Evolutionary conservation across 2,113 vertebrate species (phyloP), one percentile per base, ranked within the genome.

Genomic region (Athene noctua): DNA sequence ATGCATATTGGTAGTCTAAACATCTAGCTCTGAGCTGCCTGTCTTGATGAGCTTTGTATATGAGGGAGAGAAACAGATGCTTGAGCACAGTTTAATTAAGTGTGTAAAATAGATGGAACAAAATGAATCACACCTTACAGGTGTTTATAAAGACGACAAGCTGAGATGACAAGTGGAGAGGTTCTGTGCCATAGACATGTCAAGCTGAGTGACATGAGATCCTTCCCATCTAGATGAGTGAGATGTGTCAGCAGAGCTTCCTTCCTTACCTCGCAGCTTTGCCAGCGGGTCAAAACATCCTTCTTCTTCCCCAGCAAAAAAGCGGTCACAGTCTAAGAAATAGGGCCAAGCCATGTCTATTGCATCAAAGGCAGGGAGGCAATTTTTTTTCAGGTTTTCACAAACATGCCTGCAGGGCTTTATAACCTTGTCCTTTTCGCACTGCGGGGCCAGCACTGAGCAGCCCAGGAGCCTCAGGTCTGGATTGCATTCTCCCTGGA

Each of bases 291-390:
- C 98, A 11, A 98, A 98, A 96, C 99, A 99, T 27, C 99, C 99
- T 73, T 99, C 99, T 6, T 98, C 97, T 4, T 98, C 97, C 3
- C 97, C 94, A 2, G 98, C 98, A 1, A 99, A 99, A 96, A 99
- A 99, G 62, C 97, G 98, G 66, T 98, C 98, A 0, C 99, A 99
- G 95, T 99, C 99, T 19, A 99, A 97, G 95, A 99, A 99, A 95
- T 99, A 99, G 49, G 99, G 99, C 99, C 99, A 99, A 87, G 99
- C 99, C 99, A 99, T 99, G 59, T 99, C 98, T 44, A 99, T 99
- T 49, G 98, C 97, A 19, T 99, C 99, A 27, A 99, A 99, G 57
- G 99, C 98, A 1, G 99, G 98, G n/a, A 85, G 88, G 34, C 99
- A 99, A 93, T 96, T 98, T 80, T 97, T 98, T 51, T 96, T 98